Conservation (phyloP, 2,797 vertebrate species). For the Graptemys geographica region DNA sequence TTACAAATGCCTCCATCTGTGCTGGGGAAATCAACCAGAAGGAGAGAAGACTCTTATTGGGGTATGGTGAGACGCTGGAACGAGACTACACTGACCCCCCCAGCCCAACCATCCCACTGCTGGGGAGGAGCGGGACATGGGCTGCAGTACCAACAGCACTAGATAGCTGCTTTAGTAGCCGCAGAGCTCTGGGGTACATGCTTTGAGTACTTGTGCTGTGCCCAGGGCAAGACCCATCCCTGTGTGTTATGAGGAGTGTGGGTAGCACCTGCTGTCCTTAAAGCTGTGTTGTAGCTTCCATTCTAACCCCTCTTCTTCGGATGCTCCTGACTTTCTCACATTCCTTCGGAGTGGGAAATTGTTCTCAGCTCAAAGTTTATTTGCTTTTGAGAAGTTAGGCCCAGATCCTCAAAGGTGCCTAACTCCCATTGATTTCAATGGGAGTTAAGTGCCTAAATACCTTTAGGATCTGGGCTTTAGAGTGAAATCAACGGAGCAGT, state of each 20-base stretch:
- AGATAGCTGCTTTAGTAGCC: background rate
- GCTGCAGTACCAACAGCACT: background rate
- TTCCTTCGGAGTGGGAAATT: background rate
- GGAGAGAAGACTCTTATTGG: background rate
- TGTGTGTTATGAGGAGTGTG: background rate
- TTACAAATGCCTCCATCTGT: background rate
- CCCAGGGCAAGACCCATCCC: background rate
- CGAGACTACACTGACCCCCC: background rate
- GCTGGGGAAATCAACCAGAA: background rate
- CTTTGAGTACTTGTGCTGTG: background rate
- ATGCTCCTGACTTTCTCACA: background rate
- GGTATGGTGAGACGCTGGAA: background rate
- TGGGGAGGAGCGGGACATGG: background rate
- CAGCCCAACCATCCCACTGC: background rate
- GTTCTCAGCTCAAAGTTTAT: background rate
- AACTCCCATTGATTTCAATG: no score
- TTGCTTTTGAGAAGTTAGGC: background rate
- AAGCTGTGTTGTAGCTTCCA: background rate
- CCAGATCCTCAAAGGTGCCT: background rate
- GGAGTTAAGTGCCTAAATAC: no score
- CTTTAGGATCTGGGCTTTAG: background rate
- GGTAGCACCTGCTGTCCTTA: background rate
- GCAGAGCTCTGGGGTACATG: background rate
- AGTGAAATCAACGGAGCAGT: background rate
- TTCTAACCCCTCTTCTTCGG: fast-evolving